Percentiles rank a stretch among this genome's conserved stretches.
Evolutionary conservation across 2,888 invertebrate genomes (phyloP).

Genomic region (Thyatira batis): DNA sequence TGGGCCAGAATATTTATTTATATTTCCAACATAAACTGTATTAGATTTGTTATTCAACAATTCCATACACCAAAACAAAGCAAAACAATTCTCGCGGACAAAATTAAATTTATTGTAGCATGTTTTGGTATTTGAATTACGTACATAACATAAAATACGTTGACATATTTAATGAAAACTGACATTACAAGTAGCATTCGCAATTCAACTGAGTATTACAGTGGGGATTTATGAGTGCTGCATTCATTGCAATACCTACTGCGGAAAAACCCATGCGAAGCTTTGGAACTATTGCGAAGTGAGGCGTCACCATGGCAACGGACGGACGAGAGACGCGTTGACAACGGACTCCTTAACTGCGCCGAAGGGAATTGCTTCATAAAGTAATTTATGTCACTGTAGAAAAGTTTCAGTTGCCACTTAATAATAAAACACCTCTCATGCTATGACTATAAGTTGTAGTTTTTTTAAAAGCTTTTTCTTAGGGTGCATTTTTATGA

Average conservation of each 20-base stretch:
- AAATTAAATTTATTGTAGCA: background rate
- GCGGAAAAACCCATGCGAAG: constrained; percentile 13
- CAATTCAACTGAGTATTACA: constrained; percentile 3
- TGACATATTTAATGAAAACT: background rate
- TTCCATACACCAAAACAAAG: background rate
- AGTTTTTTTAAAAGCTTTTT: background rate
- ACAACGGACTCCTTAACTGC: constrained; percentile 11
- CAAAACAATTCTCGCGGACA: background rate
- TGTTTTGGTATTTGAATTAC: constrained; percentile 1
- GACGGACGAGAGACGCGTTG: background rate
- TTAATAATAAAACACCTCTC: constrained; percentile 18
- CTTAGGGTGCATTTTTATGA: too few relatives aligned
- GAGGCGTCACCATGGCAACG: background rate
- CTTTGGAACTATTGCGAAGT: background rate
- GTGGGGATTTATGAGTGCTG: constrained; percentile 24
- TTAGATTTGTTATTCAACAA: background rate
- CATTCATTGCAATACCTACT: constrained; percentile 25
- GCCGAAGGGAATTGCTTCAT: constrained; percentile 15
- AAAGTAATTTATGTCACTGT: constrained; percentile 23
- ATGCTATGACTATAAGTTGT: constrained; percentile 5
- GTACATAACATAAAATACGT: background rate
- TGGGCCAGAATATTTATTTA: too few relatives aligned
- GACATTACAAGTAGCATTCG: background rate
- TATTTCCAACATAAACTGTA: background rate
- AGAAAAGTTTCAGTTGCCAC: constrained; percentile 16